phyloP scores from a whole-genome alignment of 2,113 vertebrate species.

The Garra rufa region DNA sequence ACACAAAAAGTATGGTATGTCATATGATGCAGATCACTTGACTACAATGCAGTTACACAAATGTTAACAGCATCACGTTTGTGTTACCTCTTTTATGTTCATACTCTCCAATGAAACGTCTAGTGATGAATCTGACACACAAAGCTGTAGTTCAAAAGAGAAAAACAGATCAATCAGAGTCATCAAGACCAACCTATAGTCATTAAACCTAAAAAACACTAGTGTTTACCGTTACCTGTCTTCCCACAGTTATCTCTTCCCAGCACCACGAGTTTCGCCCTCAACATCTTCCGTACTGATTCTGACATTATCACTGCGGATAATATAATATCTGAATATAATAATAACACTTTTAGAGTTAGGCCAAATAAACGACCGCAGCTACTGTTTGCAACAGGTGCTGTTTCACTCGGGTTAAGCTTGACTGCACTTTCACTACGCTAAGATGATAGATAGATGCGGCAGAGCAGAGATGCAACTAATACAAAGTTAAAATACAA shows the following conservation, averaged over 20 bases:
- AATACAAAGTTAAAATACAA: neutral
- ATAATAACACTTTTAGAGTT: neutral
- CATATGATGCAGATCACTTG: neutral
- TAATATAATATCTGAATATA: neutral
- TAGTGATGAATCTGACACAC: constrained; percentile 78
- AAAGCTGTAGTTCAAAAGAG: constrained; percentile 69
- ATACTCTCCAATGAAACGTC: constrained; percentile 78
- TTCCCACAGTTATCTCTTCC: constrained; percentile 65
- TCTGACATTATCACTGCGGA: constrained; percentile 54
- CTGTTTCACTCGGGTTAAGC: neutral
- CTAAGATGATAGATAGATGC: neutral
- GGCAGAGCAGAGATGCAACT: neutral
- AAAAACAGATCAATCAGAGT: neutral
- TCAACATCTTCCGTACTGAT: constrained; percentile 50
- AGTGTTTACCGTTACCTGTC: constrained; percentile 57
- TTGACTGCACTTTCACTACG: neutral
- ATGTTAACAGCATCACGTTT: neutral
- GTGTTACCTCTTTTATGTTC: constrained; percentile 76
- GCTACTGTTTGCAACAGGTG: neutral
- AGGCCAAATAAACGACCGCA: neutral
- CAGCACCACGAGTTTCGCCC: constrained; percentile 61
- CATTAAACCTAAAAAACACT: neutral
- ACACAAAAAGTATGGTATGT: constrained; percentile 25
- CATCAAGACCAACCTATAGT: neutral
- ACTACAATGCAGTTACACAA: neutral